Conservation (phyloP, 1,140 invertebrate species). For the Piezodorus guildinii region DNA sequence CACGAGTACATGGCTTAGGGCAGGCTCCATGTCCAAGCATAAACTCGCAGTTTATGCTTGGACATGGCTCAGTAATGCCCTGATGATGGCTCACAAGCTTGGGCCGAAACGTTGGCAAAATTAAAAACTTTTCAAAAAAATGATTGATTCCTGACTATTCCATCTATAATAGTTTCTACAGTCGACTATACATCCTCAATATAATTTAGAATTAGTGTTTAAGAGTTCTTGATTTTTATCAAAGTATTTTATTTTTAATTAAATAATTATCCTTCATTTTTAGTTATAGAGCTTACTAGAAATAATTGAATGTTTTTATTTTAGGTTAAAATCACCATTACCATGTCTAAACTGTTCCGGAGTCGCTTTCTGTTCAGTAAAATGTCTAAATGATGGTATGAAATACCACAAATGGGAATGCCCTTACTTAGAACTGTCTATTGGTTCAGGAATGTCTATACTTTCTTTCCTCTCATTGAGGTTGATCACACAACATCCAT, state of each 20-base stretch:
- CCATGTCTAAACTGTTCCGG: conserved; percentile 64
- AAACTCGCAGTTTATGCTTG: too few relatives aligned
- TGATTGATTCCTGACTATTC: too few relatives aligned
- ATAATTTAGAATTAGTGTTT: not conserved
- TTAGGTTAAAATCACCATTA: conserved; percentile 46
- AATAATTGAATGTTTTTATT: conserved; percentile 18
- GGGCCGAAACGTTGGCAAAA: too few relatives aligned
- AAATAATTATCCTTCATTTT: too few relatives aligned
- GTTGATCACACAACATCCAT: conserved; percentile 49
- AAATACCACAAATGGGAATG: conserved; percentile 77
- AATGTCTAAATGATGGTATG: conserved; percentile 52
- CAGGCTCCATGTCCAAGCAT: too few relatives aligned
- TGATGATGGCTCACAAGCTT: too few relatives aligned
- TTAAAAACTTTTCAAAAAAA: too few relatives aligned
- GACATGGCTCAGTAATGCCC: too few relatives aligned
- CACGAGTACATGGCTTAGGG: too few relatives aligned
- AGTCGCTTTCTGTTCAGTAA: conserved; percentile 58
- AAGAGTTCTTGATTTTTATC: not conserved
- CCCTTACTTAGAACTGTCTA: conserved; percentile 55
- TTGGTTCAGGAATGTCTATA: conserved; percentile 70
- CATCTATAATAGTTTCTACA: too few relatives aligned
- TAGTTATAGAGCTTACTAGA: too few relatives aligned
- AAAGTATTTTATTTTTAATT: not conserved
- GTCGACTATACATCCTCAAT: too few relatives aligned
- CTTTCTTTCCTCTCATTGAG: conserved; percentile 61